Base-by-base conservation (phyloP, 2,888 invertebrate species). In the Tenthredo livida region DNA sequence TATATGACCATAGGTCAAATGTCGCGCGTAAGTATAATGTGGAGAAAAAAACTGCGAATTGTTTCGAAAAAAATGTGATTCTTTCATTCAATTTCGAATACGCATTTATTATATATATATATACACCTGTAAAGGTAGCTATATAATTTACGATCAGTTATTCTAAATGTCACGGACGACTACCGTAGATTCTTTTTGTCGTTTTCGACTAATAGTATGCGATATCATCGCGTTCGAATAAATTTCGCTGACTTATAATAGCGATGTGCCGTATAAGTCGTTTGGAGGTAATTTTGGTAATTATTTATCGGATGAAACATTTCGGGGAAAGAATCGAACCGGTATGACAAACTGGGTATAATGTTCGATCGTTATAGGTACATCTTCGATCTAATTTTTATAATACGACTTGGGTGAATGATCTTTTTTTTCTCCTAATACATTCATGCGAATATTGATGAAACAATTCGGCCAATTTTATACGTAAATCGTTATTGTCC, bases 151-250 rank as follows among this genome's bases (percentile, higher is more conserved):
- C 77, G 54, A 77, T 77, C 54, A 21, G 47, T 77, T 40, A 54
- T 77, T 77, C 2, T 75, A 77, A 77, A 77, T 77, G 77, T 77
- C 77, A 77, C 77, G 77, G 77, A 54, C 77, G 54, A 77, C 54
- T 54, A 33, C 33, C 29, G 77, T 4, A 9, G 77, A 29, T 33
- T 43, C 33, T n/a, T 54, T 77, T 54, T 33, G 21, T 54, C 54
- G 17, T 77, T 29, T 72, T 72, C 72, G 37, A 3, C 40, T 21
- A 15, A 37, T 40, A n/a, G 10, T 37, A 17, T 37, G 4, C 9
- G 21, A 70, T 37, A 70, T 37, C 37, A 70, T 37, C 37, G 37
- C 37, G 17, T 4, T 2, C 25, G 70, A 70, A 37, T 37, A 70
- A 70, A 37, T 37, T 37, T 15, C 7, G n/a, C n/a, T 25, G 1